A percentile compares a stretch with the other conserved stretches of the same genome.
Conservation (phyloP, 2,888 invertebrate species). For the Deroplatys truncata region DNA sequence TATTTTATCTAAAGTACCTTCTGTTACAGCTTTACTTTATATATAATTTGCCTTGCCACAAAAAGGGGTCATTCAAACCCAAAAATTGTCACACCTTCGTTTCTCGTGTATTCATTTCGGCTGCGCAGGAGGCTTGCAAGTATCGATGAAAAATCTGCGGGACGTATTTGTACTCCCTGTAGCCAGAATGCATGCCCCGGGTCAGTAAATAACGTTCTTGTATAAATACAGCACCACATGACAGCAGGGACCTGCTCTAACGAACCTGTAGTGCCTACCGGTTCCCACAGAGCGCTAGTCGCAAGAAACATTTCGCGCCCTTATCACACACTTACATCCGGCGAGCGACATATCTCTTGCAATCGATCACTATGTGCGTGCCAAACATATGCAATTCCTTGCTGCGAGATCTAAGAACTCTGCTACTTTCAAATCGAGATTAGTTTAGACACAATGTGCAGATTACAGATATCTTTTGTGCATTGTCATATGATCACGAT, state of each 20-base stretch:
- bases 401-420: background rate
- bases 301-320: background rate
- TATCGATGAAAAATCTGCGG: background rate
- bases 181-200: background rate
- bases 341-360: background rate
- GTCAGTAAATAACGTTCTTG: background rate
- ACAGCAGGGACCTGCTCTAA: background rate
- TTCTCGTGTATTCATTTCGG: too few species aligned
- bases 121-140: too few species aligned
- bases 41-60: too few species aligned
- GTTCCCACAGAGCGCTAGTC: background rate
- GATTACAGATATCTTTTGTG: too few species aligned
- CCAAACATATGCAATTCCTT: background rate
- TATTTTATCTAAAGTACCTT: too few species aligned
- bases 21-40: too few species aligned
- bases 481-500: too few species aligned
- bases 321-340: background rate
- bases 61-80: too few species aligned
- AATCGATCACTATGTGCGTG: background rate
- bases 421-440: too few species aligned
- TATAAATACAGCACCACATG: background rate
- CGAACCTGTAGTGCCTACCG: background rate
- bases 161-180: background rate
- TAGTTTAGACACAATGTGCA: too few species aligned
- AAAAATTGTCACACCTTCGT: too few species aligned